These are phyloP conservation scores for Colletes latitarsis DNA, from an alignment of 1,140 invertebrate genomes.

Conservation along the genomic window DNA sequence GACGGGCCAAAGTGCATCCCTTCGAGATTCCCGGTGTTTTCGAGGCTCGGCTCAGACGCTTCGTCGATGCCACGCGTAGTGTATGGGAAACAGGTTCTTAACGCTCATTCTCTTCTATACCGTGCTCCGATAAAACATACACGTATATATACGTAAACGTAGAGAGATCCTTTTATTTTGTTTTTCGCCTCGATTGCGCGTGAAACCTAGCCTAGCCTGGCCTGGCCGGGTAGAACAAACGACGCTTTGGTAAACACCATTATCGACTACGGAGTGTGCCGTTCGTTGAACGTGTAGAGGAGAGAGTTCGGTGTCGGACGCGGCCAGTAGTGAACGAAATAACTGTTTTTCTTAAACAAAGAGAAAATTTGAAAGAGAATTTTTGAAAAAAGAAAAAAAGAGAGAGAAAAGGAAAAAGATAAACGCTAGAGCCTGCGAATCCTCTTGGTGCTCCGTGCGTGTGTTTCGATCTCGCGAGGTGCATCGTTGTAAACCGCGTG, in stretches of 20 bases:
- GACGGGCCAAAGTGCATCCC: slow-evolving; percentile 56
- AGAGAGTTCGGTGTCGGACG: background rate
- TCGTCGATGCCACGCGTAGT: slow-evolving; percentile 57
- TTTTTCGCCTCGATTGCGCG: slow-evolving; percentile 36
- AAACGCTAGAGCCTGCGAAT: background rate
- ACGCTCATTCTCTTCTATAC: slow-evolving; percentile 47
- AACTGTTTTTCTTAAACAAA: background rate
- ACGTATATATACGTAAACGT: background rate
- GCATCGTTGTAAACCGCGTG: slow-evolving; percentile 20
- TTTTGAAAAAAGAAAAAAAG: too few species aligned
- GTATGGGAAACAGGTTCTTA: slow-evolving; percentile 67
- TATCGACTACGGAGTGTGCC: slow-evolving; percentile 38
- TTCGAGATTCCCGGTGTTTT: slow-evolving; percentile 53
- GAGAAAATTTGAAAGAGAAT: background rate
- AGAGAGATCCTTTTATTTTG: slow-evolving; percentile 22
- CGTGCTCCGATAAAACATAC: background rate
- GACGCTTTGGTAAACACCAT: slow-evolving; percentile 49
- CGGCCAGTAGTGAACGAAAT: slow-evolving; percentile 5
- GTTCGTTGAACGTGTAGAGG: slow-evolving; percentile 15
- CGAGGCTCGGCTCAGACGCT: slow-evolving; percentile 62
- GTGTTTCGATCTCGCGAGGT: slow-evolving; percentile 13
- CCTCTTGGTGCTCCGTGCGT: background rate
- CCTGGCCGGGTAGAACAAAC: slow-evolving; percentile 27
- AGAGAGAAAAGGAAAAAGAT: background rate
- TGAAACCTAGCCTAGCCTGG: slow-evolving; percentile 30